These are phyloP conservation scores for Sebastes glaucus DNA, from an alignment of 2,797 vertebrate species.

Conservation along the genomic window DNA sequence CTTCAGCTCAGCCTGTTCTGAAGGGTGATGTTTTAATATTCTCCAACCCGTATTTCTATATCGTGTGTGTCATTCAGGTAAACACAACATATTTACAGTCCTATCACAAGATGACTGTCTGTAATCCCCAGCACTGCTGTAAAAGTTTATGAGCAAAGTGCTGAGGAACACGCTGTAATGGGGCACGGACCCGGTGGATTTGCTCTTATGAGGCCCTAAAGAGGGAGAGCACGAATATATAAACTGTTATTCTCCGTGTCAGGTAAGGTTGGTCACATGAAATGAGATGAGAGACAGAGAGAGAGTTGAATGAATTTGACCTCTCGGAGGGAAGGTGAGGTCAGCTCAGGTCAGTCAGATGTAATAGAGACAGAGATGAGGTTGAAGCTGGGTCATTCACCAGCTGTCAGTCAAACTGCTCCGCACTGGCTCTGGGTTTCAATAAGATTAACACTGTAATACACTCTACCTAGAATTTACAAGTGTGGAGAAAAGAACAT, in stretches of 20 bases:
- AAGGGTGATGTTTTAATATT: conserved; percentile 11
- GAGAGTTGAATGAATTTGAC: conserved; percentile 6
- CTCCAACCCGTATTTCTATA: neutral
- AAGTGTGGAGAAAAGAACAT: neutral
- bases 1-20: conserved; percentile 3
- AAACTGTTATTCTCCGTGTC: conserved; percentile 1
- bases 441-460: neutral
- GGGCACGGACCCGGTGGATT: neutral
- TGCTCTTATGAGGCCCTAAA: neutral
- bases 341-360: conserved; percentile 40
- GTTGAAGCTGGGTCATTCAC: conserved; percentile 22
- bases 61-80: neutral
- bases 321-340: conserved; percentile 21
- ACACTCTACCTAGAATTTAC: neutral
- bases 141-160: conserved; percentile 31
- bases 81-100: conserved; percentile 19
- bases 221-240: neutral
- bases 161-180: neutral
- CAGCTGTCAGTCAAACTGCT: conserved; percentile 38
- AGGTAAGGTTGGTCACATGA: neutral
- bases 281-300: neutral
- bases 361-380: conserved; percentile 41
- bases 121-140: neutral
- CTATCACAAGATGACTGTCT: neutral
- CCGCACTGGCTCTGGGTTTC: conserved; percentile 18